Conservation (phyloP, 2,888 invertebrate species). For the Bursaphelenchus okinawaensis region DNA sequence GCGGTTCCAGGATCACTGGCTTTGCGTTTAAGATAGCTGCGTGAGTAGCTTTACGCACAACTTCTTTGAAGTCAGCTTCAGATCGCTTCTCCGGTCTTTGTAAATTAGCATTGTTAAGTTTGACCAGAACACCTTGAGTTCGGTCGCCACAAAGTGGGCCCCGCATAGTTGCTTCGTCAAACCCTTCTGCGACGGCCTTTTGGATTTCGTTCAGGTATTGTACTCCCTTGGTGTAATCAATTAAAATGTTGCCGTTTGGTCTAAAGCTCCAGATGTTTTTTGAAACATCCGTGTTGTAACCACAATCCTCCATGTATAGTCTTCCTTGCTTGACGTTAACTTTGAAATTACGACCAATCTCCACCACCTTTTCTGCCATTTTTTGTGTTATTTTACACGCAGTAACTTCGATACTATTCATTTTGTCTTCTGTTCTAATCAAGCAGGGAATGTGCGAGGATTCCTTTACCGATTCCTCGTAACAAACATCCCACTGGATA, state of each 20-base stretch:
- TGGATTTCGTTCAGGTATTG: constrained; percentile 99
- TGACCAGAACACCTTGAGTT: constrained; percentile 86
- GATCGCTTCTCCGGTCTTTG: constrained; percentile 99
- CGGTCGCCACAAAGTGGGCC: constrained; percentile 98
- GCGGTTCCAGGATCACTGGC: constrained; percentile 94
- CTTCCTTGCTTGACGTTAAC: constrained; percentile 92
- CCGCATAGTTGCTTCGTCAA: constrained; percentile 92
- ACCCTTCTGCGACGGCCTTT: constrained; percentile 66
- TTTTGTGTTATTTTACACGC: constrained; percentile 93
- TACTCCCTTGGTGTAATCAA: constrained; percentile 98
- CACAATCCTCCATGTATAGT: constrained; percentile 88
- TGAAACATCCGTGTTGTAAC: constrained; percentile 92
- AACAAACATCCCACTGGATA: constrained; percentile 97
- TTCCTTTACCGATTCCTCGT: constrained; percentile 85
- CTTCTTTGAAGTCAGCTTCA: constrained; percentile 74
- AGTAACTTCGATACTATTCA: constrained; percentile 94
- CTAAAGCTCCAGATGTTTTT: constrained; percentile 77
- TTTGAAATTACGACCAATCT: constrained; percentile 85
- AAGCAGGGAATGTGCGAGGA: constrained; percentile 90
- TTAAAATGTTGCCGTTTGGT: constrained; percentile 92
- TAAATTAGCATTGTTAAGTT: constrained; percentile 96
- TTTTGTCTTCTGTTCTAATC: constrained; percentile 99
- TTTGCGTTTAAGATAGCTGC: constrained; percentile 86
- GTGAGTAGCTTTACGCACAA: constrained; percentile 88
- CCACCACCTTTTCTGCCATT: constrained; percentile 92